Evolutionary conservation across 2,888 invertebrate genomes (phyloP), one percentile per base, ranked within the genome.

Genomic region (Protophormia terraenovae): DNA sequence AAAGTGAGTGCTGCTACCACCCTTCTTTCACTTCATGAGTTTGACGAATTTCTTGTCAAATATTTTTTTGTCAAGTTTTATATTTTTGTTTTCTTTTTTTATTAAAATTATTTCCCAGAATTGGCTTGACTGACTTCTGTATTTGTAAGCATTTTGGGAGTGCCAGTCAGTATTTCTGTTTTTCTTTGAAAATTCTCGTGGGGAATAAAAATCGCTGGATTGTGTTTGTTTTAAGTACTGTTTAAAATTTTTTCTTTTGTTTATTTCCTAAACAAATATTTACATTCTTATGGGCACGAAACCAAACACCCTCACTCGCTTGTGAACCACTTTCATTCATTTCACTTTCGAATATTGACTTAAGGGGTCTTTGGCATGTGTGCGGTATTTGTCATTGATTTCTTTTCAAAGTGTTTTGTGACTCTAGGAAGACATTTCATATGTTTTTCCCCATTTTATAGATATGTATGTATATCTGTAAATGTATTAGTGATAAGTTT

Each of bases 31-130:
- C 86, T 55, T 64, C 86, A 84, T 81, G 88, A 90, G 87, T 90
- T 90, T 91, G 90, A 91, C 87, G 90, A 89, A 90, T 91, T 89
- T 87, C 86, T 89, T 90, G 89, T 90, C 90, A 90, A 90, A 90
- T 88, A 90, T 77, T 89, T 89, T 90, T 89, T 86, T 76, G 60
- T 72, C 53, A 55, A 62, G 35, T 77, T 84, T 50, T 55, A 64
- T 58, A 41, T 62, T 67, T 72, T 85, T 78, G 16, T 79, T 55
- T 24, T 38, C 55, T 77, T 88, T 87, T 87, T 87, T 88, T 88
- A 89, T 88, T 87, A 88, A 89, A 88, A 89, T 88, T 87, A 87
- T 88, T 90, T 90, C 87, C 87, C 80, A 86, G 86, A 89, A 90
- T 88, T 89, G 88, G 89, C 66, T 64, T 60, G 14, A 2, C 6